Evolutionary conservation across 2,113 vertebrate species (phyloP), one percentile per base, ranked within the genome.

Genomic region (Aegithalos caudatus): DNA sequence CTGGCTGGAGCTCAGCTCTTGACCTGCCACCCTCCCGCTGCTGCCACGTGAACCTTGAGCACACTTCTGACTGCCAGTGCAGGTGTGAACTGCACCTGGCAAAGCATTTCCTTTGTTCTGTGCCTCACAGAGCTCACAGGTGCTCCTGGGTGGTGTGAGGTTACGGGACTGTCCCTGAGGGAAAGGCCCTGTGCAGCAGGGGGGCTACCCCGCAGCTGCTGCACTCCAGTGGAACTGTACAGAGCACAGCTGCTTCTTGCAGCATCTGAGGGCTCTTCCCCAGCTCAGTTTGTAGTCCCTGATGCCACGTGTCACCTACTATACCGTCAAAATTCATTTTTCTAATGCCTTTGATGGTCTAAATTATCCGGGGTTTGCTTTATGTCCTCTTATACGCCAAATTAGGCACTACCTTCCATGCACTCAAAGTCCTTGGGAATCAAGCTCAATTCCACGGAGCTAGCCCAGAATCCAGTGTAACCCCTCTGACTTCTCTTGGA

Each of bases 61-160:
- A 33, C 45, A 50, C 24, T 96, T 96, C 91, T 73, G 90, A 93
- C 96, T 94, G 92, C 97, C 78, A 94, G 92, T 24, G 45, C 98
- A 98, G 98, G 98, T 98, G 98, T 97, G 98, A 98, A 95, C 95
- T 97, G 97, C 96, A 97, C 97, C 98, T 97, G 96, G 98, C 98
- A 94, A 97, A 98, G 98, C 95, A 79, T 94, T 98, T 97, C 98
- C 98, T 98, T 98, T 98, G 98, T 96, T 98, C 97, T 96, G 93
- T 91, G 58, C 83, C 94, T 98, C 96, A 97, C 98, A 97, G 97
- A 97, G 96, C 96, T 97, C 92, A 71, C 95, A 95, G 98, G 96
- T 98, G 98, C 98, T 97, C 56, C 65, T 21, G 16, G 42, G 6
- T 12, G 33, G 74, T 87, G 82, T 81, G 66, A 86, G 95, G 97